Evolutionary conservation across 2,888 invertebrate genomes (phyloP).

Genomic region (Mesodorylaimus sp.): DNA sequence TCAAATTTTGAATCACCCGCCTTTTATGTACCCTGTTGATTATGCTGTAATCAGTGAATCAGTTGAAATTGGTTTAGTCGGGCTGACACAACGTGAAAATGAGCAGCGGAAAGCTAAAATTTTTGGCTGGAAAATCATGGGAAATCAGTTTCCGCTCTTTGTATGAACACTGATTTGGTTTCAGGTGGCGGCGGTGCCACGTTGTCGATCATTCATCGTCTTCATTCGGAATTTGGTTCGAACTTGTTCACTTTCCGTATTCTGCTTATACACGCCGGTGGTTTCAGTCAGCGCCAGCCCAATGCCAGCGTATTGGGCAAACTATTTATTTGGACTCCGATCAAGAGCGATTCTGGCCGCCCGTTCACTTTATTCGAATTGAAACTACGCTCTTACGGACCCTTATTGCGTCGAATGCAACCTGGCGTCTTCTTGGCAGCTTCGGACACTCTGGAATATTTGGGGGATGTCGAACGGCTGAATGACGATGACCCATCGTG

Average conservation of each 20-base stretch:
- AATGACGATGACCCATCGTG: slow-evolving; percentile 12
- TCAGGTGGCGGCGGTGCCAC: not conserved
- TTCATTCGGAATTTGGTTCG: not conserved
- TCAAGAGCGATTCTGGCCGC: not conserved
- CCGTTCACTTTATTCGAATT: slow-evolving; percentile 32
- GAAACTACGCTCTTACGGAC: slow-evolving; percentile 31
- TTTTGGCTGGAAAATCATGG: too few relatives aligned
- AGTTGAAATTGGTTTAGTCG: too few relatives aligned
- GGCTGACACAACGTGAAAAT: too few relatives aligned
- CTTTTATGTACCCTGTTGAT: too few relatives aligned
- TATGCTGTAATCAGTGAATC: too few relatives aligned
- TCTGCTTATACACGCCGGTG: slow-evolving; percentile 34
- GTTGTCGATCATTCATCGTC: not conserved
- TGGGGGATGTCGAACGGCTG: slow-evolving; percentile 14
- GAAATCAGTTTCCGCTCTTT: too few relatives aligned
- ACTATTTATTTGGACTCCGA: slow-evolving; percentile 23
- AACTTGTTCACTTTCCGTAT: slow-evolving; percentile 15
- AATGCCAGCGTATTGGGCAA: slow-evolving; percentile 34
- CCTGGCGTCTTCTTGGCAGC: slow-evolving; percentile 30
- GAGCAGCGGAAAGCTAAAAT: too few relatives aligned
- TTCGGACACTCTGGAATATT: slow-evolving; percentile 34
- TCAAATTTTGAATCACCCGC: too few relatives aligned
- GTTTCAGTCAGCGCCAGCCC: slow-evolving; percentile 34
- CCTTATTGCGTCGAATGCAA: slow-evolving; percentile 27
- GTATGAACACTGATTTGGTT: not conserved